phyloP scores from a whole-genome alignment of 2,113 vertebrate species.

The Halcyon malimbica region DNA sequence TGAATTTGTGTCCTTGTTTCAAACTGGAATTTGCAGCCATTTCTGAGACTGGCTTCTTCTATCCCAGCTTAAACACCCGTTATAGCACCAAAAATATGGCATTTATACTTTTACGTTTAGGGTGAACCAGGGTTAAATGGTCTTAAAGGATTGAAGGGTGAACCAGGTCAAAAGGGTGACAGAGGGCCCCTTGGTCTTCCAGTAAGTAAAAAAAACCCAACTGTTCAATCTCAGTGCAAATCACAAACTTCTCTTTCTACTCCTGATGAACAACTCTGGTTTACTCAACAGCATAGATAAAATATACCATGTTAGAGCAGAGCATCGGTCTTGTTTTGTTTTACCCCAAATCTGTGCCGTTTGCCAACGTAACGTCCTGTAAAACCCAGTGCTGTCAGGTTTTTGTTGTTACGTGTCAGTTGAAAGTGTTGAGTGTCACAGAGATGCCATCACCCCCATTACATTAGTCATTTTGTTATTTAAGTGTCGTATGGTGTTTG shows the following conservation, averaged over 20 bases:
- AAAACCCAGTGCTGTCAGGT: neutral
- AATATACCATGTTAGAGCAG: neutral
- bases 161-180: slow-evolving; percentile 97
- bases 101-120: slow-evolving; percentile 86
- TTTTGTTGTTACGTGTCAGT: slow-evolving; percentile 32
- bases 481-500: slow-evolving; percentile 54
- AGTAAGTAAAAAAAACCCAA: slow-evolving; percentile 88
- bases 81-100: slow-evolving; percentile 80
- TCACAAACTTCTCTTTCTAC: slow-evolving; percentile 70
- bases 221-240: slow-evolving; percentile 77
- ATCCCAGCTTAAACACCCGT: slow-evolving; percentile 69
- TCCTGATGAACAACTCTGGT: slow-evolving; percentile 62
- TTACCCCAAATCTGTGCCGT: slow-evolving; percentile 14
- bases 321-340: slow-evolving; percentile 29
- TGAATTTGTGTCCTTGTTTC: neutral
- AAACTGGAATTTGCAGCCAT: slow-evolving; percentile 76
- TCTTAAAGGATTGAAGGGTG: slow-evolving; percentile 94
- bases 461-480: slow-evolving; percentile 18
- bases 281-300: slow-evolving; percentile 44
- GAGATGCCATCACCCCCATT: slow-evolving; percentile 9
- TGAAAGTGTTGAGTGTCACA: slow-evolving; percentile 16
- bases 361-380: neutral
- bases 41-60: slow-evolving; percentile 75
- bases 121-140: slow-evolving; percentile 96
- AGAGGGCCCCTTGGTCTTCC: slow-evolving; percentile 98